Evolutionary conservation across 1,140 invertebrate genomes (phyloP).

Genomic region (Oreohelix idahoensis): DNA sequence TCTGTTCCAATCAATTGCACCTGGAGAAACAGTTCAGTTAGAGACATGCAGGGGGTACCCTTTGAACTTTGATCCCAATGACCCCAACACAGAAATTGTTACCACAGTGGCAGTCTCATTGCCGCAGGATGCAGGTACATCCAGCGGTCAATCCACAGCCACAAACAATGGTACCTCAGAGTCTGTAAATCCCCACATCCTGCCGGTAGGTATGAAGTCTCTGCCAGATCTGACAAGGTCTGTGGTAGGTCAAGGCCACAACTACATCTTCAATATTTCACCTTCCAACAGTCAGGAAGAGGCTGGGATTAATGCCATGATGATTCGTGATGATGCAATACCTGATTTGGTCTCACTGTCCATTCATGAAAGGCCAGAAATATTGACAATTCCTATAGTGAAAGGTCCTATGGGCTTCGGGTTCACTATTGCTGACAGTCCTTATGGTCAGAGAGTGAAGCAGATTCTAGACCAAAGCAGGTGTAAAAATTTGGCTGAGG

Average conservation of each 20-base stretch:
- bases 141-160: conserved; percentile 37
- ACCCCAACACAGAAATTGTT: conserved; percentile 96
- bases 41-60: conserved; percentile 96
- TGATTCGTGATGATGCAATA: conserved; percentile 61
- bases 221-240: conserved; percentile 67
- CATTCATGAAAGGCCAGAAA: conserved; percentile 50
- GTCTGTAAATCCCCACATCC: neutral
- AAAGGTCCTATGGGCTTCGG: conserved; percentile 81
- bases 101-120: conserved; percentile 93
- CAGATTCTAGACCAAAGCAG: conserved; percentile 94
- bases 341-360: conserved; percentile 52
- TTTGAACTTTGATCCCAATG: conserved; percentile 95
- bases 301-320: conserved; percentile 41
- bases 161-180: conserved; percentile 6
- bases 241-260: conserved; percentile 37
- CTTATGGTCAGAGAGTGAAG: conserved; percentile 80
- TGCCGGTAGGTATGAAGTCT: conserved; percentile 59
- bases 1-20: conserved; percentile 93
- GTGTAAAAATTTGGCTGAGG: conserved; percentile 93
- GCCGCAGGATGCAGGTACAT: conserved; percentile 50
- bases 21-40: conserved; percentile 89
- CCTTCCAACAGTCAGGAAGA: conserved; percentile 49
- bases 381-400: conserved; percentile 68
- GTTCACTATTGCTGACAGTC: conserved; percentile 98
- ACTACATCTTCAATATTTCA: conserved; percentile 53